Evolutionary conservation across 2,888 invertebrate species (phyloP).

Genomic region (Formica aserva): DNA sequence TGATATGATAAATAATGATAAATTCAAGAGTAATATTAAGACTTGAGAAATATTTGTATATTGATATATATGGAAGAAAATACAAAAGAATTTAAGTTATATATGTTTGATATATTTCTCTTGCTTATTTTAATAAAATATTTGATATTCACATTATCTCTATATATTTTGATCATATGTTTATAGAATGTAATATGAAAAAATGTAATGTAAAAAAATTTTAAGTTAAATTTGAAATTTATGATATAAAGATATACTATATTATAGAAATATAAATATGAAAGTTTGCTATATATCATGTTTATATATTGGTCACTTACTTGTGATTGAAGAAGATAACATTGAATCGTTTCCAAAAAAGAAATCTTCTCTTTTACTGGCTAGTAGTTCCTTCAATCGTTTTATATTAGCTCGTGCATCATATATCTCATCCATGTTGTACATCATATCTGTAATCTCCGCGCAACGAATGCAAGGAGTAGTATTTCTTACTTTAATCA

Average conservation of each 20-base stretch:
- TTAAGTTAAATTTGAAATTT: not conserved
- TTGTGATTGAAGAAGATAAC: conserved; percentile 51
- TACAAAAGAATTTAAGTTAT: not conserved
- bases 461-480: conserved; percentile 4
- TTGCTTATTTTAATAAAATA: not conserved
- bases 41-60: not conserved
- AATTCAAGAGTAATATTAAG: not conserved
- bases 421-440: conserved; percentile 61
- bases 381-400: conserved; percentile 75
- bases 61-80: not conserved
- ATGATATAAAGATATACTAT: not conserved
- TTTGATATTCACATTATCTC: not conserved
- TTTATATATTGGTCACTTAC: conserved; percentile 51
- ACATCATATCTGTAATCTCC: conserved; percentile 20
- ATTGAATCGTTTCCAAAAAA: conserved; percentile 73
- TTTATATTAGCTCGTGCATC: conserved; percentile 71
- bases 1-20: not conserved
- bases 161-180: not conserved
- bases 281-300: not conserved
- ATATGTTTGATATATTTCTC: not conserved
- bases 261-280: not conserved
- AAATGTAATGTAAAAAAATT: not conserved
- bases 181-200: not conserved
- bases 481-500: not conserved
- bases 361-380: conserved; percentile 75